These are phyloP conservation scores for Microtus richardsoni DNA, from an alignment of 2,113 vertebrate species.

Conservation along the genomic window DNA sequence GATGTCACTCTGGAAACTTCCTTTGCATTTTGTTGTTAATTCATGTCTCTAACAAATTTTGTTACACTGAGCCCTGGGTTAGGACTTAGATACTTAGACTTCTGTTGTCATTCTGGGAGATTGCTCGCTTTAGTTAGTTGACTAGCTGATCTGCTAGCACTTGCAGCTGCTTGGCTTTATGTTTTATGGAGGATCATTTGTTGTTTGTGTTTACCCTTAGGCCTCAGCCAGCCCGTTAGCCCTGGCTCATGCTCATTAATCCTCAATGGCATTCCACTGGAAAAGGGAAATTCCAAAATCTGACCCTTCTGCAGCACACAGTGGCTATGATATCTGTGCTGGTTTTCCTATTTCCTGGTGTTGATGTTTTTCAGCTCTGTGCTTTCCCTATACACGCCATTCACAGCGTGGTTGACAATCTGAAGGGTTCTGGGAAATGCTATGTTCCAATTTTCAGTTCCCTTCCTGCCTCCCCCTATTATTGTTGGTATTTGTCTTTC, in stretches of 20 bases:
- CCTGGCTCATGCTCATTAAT: background rate
- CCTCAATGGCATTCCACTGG: background rate
- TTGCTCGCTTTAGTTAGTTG: background rate
- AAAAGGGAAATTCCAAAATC: constrained; percentile 6
- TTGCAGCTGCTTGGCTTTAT: background rate
- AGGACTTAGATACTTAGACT: background rate
- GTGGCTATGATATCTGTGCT: background rate
- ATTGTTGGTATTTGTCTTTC: background rate
- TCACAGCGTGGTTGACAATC: background rate
- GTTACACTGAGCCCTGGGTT: background rate
- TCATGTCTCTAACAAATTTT: background rate
- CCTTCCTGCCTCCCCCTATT: background rate
- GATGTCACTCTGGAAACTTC: background rate
- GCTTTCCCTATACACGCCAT: background rate
- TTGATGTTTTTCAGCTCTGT: background rate
- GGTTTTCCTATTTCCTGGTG: background rate
- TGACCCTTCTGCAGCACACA: background rate
- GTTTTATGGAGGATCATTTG: background rate
- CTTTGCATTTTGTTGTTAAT: background rate
- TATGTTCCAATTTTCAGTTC: background rate
- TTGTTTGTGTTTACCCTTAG: background rate
- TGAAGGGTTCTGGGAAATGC: background rate
- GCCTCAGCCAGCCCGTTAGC: background rate
- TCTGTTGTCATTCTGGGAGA: background rate
- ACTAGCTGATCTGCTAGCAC: background rate